phyloP scores from a whole-genome alignment of 2,888 invertebrate species.

The Drosophila histrio region DNA sequence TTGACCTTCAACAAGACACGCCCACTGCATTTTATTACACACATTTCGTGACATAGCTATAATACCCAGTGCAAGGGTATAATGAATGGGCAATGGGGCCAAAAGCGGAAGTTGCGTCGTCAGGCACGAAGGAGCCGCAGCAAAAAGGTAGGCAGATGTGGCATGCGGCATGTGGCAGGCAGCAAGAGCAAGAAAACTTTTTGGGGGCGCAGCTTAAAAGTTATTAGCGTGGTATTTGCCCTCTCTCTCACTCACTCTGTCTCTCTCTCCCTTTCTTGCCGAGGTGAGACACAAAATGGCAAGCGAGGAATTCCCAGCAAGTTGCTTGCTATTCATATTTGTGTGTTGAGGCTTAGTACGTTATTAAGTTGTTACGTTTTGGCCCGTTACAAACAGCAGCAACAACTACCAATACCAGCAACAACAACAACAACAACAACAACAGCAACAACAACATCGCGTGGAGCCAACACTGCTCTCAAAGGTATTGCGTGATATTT shows the following conservation, averaged over 20 bases:
- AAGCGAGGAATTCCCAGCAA: slow-evolving; percentile 46
- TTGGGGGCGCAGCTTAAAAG: slow-evolving; percentile 74
- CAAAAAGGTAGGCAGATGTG: slow-evolving; percentile 30
- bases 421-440: slow-evolving; percentile 9
- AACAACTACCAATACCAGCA: slow-evolving; percentile 28
- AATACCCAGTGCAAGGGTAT: slow-evolving; percentile 21
- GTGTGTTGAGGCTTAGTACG: slow-evolving; percentile 79
- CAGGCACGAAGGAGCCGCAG: slow-evolving; percentile 57
- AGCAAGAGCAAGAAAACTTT: slow-evolving; percentile 57
- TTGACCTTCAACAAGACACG: slow-evolving; percentile 3
- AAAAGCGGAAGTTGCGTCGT: slow-evolving; percentile 74
- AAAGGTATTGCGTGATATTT: slow-evolving; percentile 81
- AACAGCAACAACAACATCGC: slow-evolving; percentile 51
- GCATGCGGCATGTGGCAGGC: slow-evolving; percentile 25
- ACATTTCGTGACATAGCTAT: slow-evolving; percentile 12
- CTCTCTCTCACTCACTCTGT: slow-evolving; percentile 1
- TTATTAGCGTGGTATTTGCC: slow-evolving; percentile 68
- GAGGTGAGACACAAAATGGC: slow-evolving; percentile 74
- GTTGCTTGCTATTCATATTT: slow-evolving; percentile 76
- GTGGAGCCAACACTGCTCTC: slow-evolving; percentile 61
- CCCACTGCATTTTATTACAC: slow-evolving; percentile 3
- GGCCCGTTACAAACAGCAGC: slow-evolving; percentile 70
- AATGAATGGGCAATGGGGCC: slow-evolving; percentile 44
- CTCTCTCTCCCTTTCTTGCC: slow-evolving; percentile 5
- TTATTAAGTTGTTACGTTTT: slow-evolving; percentile 79